Evolutionary conservation across 1,140 invertebrate genomes (phyloP), one percentile per base, ranked within the genome.

Genomic region (Teleogryllus occipitalis): DNA sequence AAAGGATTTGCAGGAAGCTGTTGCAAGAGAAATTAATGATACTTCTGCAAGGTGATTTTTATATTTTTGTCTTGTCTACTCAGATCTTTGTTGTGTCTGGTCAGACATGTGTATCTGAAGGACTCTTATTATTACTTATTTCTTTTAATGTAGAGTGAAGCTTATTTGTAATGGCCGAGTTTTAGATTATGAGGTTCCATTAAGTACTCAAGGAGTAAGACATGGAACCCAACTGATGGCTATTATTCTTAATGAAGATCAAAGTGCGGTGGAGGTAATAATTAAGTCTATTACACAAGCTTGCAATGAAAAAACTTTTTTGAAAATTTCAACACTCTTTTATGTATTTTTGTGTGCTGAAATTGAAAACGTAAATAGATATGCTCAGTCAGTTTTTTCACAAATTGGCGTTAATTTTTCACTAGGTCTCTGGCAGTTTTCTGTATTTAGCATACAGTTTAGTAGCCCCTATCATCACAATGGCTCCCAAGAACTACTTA

Each of bases 221-320:
- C 93, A 94, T 86, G 92, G 92, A 79, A 87, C 88, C 47, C 89
- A 91, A 84, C 85, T 94, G 14, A 90, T 94, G 87, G 91, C 89
- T 4, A 84, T 94, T 10, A 85, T 90, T 18, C 85, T 93, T 82
- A 83, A 83, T 84, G 88, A 88, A 82, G 83, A 85, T 81, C 78
- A 83, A 74, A 82, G 81, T 80, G 83, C 83, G 47, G 82, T 86
- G 18, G 80, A 84, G 80, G 83, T 86, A 83, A 80, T 8, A 82
- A 83, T 0, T 39, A 39, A 39, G 27, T 39, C 27, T 39, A 39
- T 39, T 39, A 39, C 27, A 39, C 27, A 39, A 5, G 27, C 27
- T 5, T 39, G 27, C 27, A 39, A 39, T 39, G 27, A 39, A 39
- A 39, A 5, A 39, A 1, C 27, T 72, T 14, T n/a, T 72, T 72